These are phyloP conservation scores for Embiotoca jacksoni DNA, from an alignment of 2,113 vertebrate species.

Conservation along the genomic window DNA sequence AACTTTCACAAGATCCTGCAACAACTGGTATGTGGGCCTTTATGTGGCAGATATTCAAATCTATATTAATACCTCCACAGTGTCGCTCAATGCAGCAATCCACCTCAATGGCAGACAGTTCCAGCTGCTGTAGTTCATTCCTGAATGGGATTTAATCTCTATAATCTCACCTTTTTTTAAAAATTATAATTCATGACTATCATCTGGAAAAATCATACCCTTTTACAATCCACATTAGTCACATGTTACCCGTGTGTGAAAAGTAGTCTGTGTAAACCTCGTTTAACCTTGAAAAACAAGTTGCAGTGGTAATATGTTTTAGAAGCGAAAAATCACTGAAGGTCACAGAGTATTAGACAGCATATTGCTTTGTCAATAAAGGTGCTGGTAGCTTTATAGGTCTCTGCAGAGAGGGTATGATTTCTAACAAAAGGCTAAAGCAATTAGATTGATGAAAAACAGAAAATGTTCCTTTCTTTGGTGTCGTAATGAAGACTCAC, in stretches of 20 bases:
- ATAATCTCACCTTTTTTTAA: conserved; percentile 56
- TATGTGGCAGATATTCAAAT: conserved; percentile 69
- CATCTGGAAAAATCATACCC: conserved; percentile 56
- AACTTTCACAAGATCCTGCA: conserved; percentile 62
- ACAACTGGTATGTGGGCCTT: conserved; percentile 34
- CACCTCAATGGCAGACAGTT: conserved; percentile 48
- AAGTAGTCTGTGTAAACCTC: conserved; percentile 40
- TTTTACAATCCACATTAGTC: conserved; percentile 48
- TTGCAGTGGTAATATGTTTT: conserved; percentile 59
- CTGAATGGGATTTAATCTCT: conserved; percentile 65
- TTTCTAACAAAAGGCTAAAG: conserved; percentile 36
- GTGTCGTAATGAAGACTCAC: conserved; percentile 1
- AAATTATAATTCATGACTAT: conserved; percentile 59
- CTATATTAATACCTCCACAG: conserved; percentile 63
- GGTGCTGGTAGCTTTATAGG: conserved; percentile 32
- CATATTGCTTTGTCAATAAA: conserved; percentile 58
- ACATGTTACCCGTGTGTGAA: conserved; percentile 40
- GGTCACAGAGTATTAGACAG: conserved; percentile 43
- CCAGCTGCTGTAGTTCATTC: conserved; percentile 45
- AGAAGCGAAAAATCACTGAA: conserved; percentile 49
- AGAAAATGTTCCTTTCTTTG: conserved; percentile 28
- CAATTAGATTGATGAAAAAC: conserved; percentile 51
- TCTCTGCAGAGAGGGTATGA: conserved; percentile 21
- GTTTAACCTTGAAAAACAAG: conserved; percentile 68
- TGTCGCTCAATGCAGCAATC: conserved; percentile 47